A percentile compares a stretch with the other conserved stretches of the same genome.
Conservation (phyloP, 2,113 vertebrate genomes). For the Chionodraco myersi region DNA sequence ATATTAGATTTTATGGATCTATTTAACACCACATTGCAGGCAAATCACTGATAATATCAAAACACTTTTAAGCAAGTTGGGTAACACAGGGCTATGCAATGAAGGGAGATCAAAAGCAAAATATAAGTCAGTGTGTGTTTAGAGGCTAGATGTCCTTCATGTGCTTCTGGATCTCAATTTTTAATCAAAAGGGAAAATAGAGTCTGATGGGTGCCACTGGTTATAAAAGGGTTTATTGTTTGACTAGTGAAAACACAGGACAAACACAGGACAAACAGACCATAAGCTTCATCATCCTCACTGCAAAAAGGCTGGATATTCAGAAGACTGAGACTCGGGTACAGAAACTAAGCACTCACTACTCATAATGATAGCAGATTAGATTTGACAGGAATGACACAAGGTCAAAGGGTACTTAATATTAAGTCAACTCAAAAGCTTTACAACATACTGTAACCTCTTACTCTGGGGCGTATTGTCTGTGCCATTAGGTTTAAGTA, state of each 20-base stretch:
- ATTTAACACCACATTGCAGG: neutral
- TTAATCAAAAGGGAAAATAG: neutral
- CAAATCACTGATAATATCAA: neutral
- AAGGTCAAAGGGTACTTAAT: conserved; percentile 13
- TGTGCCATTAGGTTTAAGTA: neutral
- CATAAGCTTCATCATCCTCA: conserved; percentile 2
- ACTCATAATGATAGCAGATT: neutral
- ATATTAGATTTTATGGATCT: neutral
- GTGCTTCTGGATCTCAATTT: conserved; percentile 6
- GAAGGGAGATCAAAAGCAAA: neutral
- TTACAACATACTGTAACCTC: neutral
- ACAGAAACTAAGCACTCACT: conserved; percentile 21
- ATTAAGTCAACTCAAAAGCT: conserved; percentile 27
- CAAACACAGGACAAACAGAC: neutral
- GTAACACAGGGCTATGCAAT: neutral
- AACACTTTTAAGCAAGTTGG: neutral
- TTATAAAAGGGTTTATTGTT: conserved; percentile 8
- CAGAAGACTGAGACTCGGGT: conserved; percentile 1
- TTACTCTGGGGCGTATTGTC: neutral
- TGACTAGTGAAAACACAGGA: neutral
- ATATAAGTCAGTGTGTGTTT: neutral
- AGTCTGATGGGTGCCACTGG: conserved; percentile 1
- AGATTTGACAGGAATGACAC: conserved; percentile 5
- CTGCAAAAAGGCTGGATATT: neutral
- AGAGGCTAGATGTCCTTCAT: neutral